A percentile compares a stretch with the other conserved stretches of the same genome.
Conservation (phyloP, 2,888 invertebrate species). For the Dolichomitus sp. region DNA sequence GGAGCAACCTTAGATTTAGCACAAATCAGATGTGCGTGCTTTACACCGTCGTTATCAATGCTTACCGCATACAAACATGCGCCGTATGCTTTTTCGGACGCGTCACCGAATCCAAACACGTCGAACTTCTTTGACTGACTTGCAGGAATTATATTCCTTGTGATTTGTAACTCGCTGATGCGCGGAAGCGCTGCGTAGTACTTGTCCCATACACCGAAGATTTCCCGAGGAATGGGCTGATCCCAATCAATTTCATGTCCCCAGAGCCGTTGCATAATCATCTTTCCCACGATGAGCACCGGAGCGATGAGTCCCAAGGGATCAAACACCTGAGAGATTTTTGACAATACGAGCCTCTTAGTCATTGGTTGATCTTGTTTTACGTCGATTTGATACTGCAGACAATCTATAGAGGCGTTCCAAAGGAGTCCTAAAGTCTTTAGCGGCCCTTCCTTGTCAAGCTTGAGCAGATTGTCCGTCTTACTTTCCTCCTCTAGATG, state of each 20-base stretch:
- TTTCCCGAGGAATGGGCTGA: background rate
- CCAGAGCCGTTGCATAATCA: slow-evolving; percentile 46
- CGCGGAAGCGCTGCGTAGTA: background rate
- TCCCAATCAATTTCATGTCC: slow-evolving; percentile 29
- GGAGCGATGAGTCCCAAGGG: slow-evolving; percentile 51
- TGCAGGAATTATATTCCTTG: background rate
- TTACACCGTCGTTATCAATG: background rate
- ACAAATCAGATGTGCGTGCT: background rate
- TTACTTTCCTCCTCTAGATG: slow-evolving; percentile 32
- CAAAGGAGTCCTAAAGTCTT: slow-evolving; percentile 50
- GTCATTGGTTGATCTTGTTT: background rate
- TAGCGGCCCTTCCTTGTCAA: slow-evolving; percentile 50
- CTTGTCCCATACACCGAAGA: background rate
- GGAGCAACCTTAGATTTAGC: background rate
- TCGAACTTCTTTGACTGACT: background rate
- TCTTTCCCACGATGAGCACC: slow-evolving; percentile 43
- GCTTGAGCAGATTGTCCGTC: slow-evolving; percentile 15
- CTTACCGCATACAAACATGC: background rate
- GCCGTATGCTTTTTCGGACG: background rate
- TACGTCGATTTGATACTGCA: slow-evolving; percentile 22
- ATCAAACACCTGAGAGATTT: slow-evolving; percentile 46
- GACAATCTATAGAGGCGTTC: slow-evolving; percentile 31
- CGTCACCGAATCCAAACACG: background rate
- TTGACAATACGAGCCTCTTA: slow-evolving; percentile 26
- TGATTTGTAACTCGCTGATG: background rate